Conservation (phyloP, 2,888 invertebrate genomes). For the Malachius bipustulatus region DNA sequence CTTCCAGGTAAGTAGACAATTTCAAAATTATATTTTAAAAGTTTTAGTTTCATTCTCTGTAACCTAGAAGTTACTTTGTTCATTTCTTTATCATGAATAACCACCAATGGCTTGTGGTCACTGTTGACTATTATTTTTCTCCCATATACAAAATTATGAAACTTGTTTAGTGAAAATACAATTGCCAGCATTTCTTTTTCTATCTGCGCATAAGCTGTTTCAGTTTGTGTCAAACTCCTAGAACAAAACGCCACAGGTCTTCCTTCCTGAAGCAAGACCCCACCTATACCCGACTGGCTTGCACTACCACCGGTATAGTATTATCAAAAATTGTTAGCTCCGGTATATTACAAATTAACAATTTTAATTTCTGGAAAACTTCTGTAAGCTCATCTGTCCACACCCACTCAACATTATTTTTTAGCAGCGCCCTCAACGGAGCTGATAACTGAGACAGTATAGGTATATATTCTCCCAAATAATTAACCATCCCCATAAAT, state of each 20-base stretch:
- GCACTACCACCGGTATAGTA: constrained; percentile 15
- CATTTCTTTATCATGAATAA: constrained; percentile 16
- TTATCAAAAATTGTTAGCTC: constrained; percentile 18
- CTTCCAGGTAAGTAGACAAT: constrained; percentile 17
- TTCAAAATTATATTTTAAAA: constrained; percentile 15
- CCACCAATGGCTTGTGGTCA: constrained; percentile 26
- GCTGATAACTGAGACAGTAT: constrained; percentile 14
- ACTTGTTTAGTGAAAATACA: constrained; percentile 23
- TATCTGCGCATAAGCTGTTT: constrained; percentile 23
- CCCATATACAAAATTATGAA: constrained; percentile 28
- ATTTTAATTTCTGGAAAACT: constrained; percentile 19
- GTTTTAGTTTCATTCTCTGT: constrained; percentile 16
- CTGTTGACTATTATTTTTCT: constrained; percentile 20
- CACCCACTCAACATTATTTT: constrained; percentile 18
- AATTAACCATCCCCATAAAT: constrained; percentile 24
- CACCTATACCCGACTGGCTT: constrained; percentile 19
- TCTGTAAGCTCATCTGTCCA: constrained; percentile 18
- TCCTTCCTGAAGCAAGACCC: constrained; percentile 17
- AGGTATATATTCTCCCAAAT: constrained; percentile 20
- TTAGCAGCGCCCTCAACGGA: constrained; percentile 19
- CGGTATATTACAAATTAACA: constrained; percentile 17
- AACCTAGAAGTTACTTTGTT: constrained; percentile 11
- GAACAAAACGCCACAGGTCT: constrained; percentile 22
- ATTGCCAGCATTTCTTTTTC: constrained; percentile 26
- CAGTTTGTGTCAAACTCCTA: constrained; percentile 20